phyloP scores from a whole-genome alignment of 2,797 vertebrate species.

The Pipistrellus pipistrellus region DNA sequence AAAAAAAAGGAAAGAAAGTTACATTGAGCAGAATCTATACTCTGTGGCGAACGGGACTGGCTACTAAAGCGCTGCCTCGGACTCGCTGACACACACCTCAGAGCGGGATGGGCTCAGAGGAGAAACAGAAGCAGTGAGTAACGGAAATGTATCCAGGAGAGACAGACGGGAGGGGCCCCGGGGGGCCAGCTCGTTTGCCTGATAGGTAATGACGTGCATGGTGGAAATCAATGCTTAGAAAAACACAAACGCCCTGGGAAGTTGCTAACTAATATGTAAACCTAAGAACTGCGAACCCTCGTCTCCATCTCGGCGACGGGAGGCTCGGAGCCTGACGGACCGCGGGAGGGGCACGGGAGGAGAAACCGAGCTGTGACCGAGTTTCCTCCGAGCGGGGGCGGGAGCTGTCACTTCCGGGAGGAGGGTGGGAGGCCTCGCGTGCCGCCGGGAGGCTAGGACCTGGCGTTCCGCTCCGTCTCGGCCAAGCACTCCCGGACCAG shows the following conservation, averaged over 20 bases:
- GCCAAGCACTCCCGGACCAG: no score
- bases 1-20: slow-evolving; percentile 80
- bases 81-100: slow-evolving; percentile 9
- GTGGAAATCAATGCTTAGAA: slow-evolving; percentile 77
- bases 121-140: slow-evolving; percentile 74
- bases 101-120: slow-evolving; percentile 72
- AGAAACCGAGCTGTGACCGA: slow-evolving; percentile 79
- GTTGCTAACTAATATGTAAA: slow-evolving; percentile 83
- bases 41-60: no score
- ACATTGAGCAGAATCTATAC: slow-evolving; percentile 66
- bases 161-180: slow-evolving; percentile 70
- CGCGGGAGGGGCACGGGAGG: not conserved
- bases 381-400: slow-evolving; percentile 78
- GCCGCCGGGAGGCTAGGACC: no score
- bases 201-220: slow-evolving; percentile 83
- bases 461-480: no score
- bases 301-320: slow-evolving; percentile 76
- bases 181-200: slow-evolving; percentile 79
- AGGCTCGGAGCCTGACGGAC: slow-evolving; percentile 55
- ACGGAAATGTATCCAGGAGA: slow-evolving; percentile 75
- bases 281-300: slow-evolving; percentile 83
- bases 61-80: no score
- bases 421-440: no score
- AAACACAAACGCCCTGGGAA: slow-evolving; percentile 73
- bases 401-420: slow-evolving; percentile 62